Percentiles rank a stretch among this genome's conserved stretches.
These are phyloP conservation scores for Pardosa pseudoannulata DNA, from an alignment of 2,888 invertebrate genomes.

Conservation along the genomic window DNA sequence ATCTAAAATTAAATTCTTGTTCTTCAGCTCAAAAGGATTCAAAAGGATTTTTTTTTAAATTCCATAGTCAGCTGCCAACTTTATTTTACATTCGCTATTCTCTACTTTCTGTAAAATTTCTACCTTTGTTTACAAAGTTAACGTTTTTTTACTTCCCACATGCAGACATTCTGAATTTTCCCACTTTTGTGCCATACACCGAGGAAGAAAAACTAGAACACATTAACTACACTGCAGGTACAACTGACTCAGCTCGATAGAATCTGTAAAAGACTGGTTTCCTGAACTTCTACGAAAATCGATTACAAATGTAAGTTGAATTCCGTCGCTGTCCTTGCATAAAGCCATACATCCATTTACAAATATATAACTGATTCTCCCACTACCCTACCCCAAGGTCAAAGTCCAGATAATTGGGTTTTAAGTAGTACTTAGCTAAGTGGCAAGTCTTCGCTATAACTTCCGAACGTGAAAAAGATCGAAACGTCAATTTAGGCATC, in stretches of 20 bases:
- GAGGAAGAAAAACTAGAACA: slow-evolving; percentile 3
- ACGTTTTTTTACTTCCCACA: background rate
- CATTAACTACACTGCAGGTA: background rate
- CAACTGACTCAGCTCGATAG: background rate
- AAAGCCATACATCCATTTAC: no score
- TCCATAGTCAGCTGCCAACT: background rate
- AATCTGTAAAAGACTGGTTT: no score
- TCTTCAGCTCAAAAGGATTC: background rate
- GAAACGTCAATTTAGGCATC: no score
- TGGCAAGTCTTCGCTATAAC: no score
- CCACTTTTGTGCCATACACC: background rate
- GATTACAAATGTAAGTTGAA: no score
- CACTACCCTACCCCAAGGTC: no score
- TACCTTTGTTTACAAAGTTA: background rate
- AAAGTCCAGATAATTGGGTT: no score
- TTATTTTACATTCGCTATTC: background rate
- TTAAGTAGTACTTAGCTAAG: no score
- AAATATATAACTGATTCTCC: no score
- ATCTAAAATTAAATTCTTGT: background rate
- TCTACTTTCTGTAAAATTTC: background rate
- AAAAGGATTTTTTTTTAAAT: background rate
- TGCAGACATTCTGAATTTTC: background rate
- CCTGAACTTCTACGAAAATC: no score
- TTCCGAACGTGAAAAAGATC: no score
- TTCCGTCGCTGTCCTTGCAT: no score